Percentiles rank a stretch among this genome's conserved stretches.
phyloP scores from a whole-genome alignment of 2,888 invertebrate genomes.

The Loripinus fragilis region DNA sequence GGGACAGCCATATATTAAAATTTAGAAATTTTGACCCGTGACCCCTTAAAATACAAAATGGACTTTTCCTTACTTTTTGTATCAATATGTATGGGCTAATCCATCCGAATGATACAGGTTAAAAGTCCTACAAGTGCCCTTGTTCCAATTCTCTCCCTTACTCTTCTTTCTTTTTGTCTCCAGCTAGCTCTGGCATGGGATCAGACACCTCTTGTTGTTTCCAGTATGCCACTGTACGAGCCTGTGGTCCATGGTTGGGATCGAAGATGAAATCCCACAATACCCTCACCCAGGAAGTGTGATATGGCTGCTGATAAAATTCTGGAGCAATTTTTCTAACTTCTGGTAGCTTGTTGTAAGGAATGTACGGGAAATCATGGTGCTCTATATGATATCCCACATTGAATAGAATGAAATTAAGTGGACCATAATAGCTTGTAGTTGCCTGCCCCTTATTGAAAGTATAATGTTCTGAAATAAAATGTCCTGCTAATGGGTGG shows the following conservation, averaged over 20 bases:
- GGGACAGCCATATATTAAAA: no score
- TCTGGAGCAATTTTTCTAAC: slow-evolving; percentile 89
- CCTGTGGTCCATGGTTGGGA: slow-evolving; percentile 97
- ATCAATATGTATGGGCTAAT: no score
- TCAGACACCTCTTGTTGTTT: slow-evolving; percentile 18
- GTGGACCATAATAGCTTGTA: slow-evolving; percentile 83
- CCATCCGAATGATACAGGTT: no score
- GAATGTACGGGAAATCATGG: slow-evolving; percentile 84
- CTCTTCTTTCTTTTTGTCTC: neutral
- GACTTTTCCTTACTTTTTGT: no score
- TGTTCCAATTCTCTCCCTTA: neutral
- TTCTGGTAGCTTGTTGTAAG: slow-evolving; percentile 80
- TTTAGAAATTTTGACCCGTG: no score
- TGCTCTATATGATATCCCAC: slow-evolving; percentile 83
- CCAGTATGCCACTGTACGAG: slow-evolving; percentile 86
- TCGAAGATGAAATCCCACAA: slow-evolving; percentile 97
- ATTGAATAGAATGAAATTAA: slow-evolving; percentile 82
- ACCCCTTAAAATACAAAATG: no score
- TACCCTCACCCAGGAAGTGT: slow-evolving; percentile 96
- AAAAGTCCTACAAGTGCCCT: no score
- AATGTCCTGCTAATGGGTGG: slow-evolving; percentile 82
- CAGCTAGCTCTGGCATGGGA: slow-evolving; percentile 3
- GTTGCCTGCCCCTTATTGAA: slow-evolving; percentile 82
- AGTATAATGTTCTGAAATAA: slow-evolving; percentile 83
- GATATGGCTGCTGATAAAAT: slow-evolving; percentile 96